Evolutionary conservation across 2,113 vertebrate species (phyloP).

Genomic region (Petrocephalus microphthalmus): DNA sequence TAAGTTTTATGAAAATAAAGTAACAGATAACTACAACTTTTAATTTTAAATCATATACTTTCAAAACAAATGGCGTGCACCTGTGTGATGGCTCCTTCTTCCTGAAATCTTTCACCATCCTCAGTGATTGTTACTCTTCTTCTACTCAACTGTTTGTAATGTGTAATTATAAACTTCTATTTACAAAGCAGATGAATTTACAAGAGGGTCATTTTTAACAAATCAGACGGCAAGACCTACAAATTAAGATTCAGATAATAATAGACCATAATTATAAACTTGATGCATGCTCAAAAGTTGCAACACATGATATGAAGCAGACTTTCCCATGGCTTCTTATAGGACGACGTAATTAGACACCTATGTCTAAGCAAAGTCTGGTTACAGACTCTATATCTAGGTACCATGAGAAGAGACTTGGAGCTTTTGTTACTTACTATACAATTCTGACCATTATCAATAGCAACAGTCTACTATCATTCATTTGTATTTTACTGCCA

Average conservation of each 20-base stretch:
- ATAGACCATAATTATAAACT: background rate
- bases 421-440: background rate
- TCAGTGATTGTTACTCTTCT: background rate
- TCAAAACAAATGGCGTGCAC: background rate
- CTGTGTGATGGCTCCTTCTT: background rate
- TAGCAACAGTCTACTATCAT: background rate
- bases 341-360: background rate
- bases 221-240: background rate
- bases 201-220: background rate
- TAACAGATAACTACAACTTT: background rate
- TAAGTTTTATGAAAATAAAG: background rate
- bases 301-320: background rate
- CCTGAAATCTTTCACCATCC: background rate
- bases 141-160: background rate
- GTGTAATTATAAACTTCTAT: background rate
- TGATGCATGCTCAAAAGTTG: background rate
- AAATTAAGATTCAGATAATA: background rate
- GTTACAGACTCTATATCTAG: background rate
- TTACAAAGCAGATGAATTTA: background rate
- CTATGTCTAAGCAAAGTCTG: background rate
- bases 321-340: background rate
- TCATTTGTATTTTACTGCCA: slow-evolving; percentile 13
- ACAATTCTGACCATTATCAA: background rate
- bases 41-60: background rate
- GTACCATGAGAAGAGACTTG: background rate